Evolutionary conservation across 1,140 invertebrate genomes (phyloP).

Genomic region (Fopius arisanus): DNA sequence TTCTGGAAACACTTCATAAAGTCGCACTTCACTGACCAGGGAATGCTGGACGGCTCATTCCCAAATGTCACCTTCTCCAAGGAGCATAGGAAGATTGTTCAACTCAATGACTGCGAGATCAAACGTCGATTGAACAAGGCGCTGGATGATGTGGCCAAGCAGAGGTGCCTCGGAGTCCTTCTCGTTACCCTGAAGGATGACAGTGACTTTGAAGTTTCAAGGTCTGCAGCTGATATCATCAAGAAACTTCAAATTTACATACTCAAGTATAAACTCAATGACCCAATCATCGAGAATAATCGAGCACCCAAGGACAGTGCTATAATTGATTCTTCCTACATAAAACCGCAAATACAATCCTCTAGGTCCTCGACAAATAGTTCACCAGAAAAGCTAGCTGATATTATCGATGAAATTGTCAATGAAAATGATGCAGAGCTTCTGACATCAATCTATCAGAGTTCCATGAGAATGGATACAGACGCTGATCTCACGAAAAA

Average conservation of each 20-base stretch:
- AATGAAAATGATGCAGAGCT: constrained; percentile 68
- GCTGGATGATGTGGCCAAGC: constrained; percentile 70
- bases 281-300: constrained; percentile 45
- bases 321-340: constrained; percentile 46
- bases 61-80: constrained; percentile 81
- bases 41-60: constrained; percentile 81
- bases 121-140: constrained; percentile 72
- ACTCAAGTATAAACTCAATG: constrained; percentile 67
- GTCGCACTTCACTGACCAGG: constrained; percentile 73
- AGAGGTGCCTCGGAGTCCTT: constrained; percentile 74
- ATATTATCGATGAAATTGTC: constrained; percentile 60
- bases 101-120: constrained; percentile 73
- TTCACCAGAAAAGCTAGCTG: constrained; percentile 33
- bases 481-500: constrained; percentile 43
- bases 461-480: constrained; percentile 56
- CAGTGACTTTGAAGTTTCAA: constrained; percentile 75
- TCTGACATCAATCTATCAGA: constrained; percentile 66
- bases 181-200: constrained; percentile 73
- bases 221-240: constrained; percentile 68
- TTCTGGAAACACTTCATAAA: constrained; percentile 77
- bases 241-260: constrained; percentile 68
- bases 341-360: constrained; percentile 38
- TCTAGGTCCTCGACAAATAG: constrained; percentile 32
- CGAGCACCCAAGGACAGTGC: constrained; percentile 57
- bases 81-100: constrained; percentile 78